phyloP scores from a whole-genome alignment of 2,888 invertebrate genomes.

The Cynaeus angustus region DNA sequence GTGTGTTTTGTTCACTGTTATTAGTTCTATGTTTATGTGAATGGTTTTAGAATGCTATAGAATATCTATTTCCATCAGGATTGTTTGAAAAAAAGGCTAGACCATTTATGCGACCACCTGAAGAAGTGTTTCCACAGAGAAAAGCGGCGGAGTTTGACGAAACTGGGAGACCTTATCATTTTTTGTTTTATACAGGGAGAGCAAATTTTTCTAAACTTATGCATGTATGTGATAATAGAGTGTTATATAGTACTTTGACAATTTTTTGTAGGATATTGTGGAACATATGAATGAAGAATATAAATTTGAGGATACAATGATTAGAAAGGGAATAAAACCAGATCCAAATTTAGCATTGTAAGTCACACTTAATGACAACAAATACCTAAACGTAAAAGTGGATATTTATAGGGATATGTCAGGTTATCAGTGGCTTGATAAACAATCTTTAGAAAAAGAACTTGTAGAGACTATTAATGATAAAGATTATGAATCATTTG shows the following conservation, averaged over 20 bases:
- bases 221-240: slow-evolving; percentile 76
- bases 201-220: slow-evolving; percentile 89
- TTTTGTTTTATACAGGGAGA: slow-evolving; percentile 92
- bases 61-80: slow-evolving; percentile 97
- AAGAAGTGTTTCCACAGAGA: slow-evolving; percentile 86
- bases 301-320: slow-evolving; percentile 81
- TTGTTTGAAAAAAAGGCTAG: slow-evolving; percentile 88
- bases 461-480: slow-evolving; percentile 82
- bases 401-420: slow-evolving; percentile 70
- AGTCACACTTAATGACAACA: slow-evolving; percentile 58
- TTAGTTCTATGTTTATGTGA: slow-evolving; percentile 5
- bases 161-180: slow-evolving; percentile 92
- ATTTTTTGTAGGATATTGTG: slow-evolving; percentile 77
- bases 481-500: slow-evolving; percentile 82
- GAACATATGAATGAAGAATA: slow-evolving; percentile 80
- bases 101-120: slow-evolving; percentile 93
- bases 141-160: slow-evolving; percentile 94
- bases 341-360: slow-evolving; percentile 77
- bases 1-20: slow-evolving; percentile 71
- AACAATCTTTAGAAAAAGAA: slow-evolving; percentile 77
- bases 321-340: slow-evolving; percentile 76
- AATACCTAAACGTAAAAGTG: background rate
- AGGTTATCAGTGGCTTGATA: slow-evolving; percentile 79
- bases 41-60: slow-evolving; percentile 83
- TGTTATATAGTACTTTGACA: background rate